These are phyloP conservation scores for Gallinago nigripennis DNA, from an alignment of 2,797 vertebrate species.

Conservation along the genomic window DNA sequence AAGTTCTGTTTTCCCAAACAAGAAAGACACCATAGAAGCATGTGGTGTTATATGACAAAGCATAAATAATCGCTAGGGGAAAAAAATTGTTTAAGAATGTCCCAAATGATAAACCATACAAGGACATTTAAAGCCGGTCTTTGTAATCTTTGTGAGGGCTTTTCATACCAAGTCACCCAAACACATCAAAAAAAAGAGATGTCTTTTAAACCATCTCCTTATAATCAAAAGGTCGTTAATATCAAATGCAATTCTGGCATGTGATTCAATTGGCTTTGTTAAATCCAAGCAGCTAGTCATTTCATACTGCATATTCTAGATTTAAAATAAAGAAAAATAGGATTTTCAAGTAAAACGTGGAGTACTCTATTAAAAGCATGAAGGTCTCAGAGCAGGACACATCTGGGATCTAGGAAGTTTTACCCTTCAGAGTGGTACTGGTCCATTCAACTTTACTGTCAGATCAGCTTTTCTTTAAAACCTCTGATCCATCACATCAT, in stretches of 20 bases:
- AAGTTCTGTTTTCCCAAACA: background rate
- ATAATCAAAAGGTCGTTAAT: background rate
- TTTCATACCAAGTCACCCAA: background rate
- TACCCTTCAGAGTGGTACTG: background rate
- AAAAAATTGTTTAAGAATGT: background rate
- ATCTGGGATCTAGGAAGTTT: background rate
- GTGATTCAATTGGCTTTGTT: background rate
- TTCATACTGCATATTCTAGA: background rate
- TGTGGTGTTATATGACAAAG: background rate
- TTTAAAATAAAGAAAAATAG: background rate
- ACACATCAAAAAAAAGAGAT: background rate
- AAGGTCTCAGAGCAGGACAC: background rate
- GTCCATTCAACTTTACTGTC: background rate
- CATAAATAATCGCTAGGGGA: background rate
- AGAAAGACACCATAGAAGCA: background rate
- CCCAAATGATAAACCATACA: background rate
- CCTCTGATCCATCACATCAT: background rate
- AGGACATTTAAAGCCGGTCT: background rate
- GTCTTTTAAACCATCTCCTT: background rate
- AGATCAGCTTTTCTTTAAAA: background rate
- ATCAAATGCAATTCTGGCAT: background rate
- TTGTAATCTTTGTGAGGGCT: background rate
- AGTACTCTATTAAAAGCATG: background rate
- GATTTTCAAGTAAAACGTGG: background rate
- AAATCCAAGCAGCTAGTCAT: background rate